Evolutionary conservation across 2,797 vertebrate genomes (phyloP), one percentile per base, ranked within the genome.

Genomic region (Neopelma chrysocephalum): DNA sequence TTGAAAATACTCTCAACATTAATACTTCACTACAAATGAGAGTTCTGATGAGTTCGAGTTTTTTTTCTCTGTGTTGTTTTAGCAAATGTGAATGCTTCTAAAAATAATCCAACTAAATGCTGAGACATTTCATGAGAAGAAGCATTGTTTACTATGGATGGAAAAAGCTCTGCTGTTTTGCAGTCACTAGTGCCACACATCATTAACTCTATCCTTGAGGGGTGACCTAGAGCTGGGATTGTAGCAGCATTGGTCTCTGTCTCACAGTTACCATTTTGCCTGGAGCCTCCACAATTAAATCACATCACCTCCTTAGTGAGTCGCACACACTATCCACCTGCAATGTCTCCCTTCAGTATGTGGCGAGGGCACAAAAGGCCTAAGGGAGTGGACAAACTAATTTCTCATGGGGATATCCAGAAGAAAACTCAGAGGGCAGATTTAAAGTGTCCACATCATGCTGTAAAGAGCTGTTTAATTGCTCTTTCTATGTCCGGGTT

Each of bases 191-290:
- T 40, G 43, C 36, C 48, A 34, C 38, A 42, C 15, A 25, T 20
- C 42, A 36, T 62, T 38, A 79, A 43, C 45, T 89, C 58, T 50
- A 19, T 58, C 65, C 56, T 76, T 31, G 43, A 86, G 62, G n/a
- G 23, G 23, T 29, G 60, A 20, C 65, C 29, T 2, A 1, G 68
- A 84, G 68, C 48, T 73, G 68, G 60, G 48, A 47, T 38, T 65
- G 2, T 0, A n/a, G 10, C 45, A 81, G 45, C 42, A 78, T 17
- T 7, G 0, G 23, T 54, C 76, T 32, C n/a, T 73, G 18, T 34
- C 50, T 29, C 11, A 14, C 6, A 31, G 43, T 16, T 45, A 23
- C 12, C 18, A 9, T 58, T 47, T 45, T 21, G 7, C 56, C 79
- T 38, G 48, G 19, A 89, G 51, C 43, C 40, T 56, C 26, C 48